Evolutionary conservation across 2,888 invertebrate genomes (phyloP).

Genomic region (Netelia virgata): DNA sequence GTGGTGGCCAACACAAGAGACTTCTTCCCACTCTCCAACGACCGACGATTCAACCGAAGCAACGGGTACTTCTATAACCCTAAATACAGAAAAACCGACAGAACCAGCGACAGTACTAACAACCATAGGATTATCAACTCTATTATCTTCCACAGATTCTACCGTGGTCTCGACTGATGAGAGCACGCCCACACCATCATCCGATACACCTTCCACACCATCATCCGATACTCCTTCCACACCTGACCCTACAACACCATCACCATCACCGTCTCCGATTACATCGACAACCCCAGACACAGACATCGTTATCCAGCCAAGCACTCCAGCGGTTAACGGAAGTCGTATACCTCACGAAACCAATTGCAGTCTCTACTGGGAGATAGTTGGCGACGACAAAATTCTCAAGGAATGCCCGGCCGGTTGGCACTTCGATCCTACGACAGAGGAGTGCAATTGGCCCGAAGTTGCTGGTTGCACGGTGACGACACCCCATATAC

Average conservation of each 20-base stretch:
- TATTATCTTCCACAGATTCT: conserved; percentile 21
- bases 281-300: neutral
- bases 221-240: too few species aligned
- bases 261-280: neutral
- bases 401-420: conserved; percentile 59
- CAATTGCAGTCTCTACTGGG: conserved; percentile 49
- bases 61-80: neutral
- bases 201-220: too few species aligned
- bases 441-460: conserved; percentile 60
- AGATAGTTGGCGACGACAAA: conserved; percentile 38
- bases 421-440: conserved; percentile 64
- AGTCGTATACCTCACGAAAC: conserved; percentile 60
- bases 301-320: neutral
- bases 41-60: conserved; percentile 24
- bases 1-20: too few species aligned
- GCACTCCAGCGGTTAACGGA: neutral
- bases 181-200: neutral
- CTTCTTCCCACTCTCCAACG: neutral
- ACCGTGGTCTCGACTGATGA: neutral
- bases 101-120: neutral
- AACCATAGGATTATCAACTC: neutral
- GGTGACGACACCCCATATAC: conserved; percentile 39
- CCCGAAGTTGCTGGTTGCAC: conserved; percentile 63
- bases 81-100: neutral
- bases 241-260: too few species aligned